Evolutionary conservation across 2,888 invertebrate genomes (phyloP), one percentile per base, ranked within the genome.

Genomic region (Mimas tiliae): DNA sequence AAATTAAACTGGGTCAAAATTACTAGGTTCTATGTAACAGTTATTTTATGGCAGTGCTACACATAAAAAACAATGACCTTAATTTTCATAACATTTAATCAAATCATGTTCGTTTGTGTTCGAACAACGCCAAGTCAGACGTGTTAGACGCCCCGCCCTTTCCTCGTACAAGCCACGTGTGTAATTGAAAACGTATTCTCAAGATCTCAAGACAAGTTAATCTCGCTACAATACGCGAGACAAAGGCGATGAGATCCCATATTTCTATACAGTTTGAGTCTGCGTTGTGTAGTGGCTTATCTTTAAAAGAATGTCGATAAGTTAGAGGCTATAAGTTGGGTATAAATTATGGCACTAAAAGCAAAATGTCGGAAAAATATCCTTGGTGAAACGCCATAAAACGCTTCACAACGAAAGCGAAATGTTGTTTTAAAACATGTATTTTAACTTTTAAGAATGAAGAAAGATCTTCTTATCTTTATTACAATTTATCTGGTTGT

Each of bases 101-200:
- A 68, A 70, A 67, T 69, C 65, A 65, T 70, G 14, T 45, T 45
- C 45, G 14, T 45, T 19, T 50, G 8, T 50, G 19, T 19, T 50
- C 50, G 11, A 50, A 50, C 50, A 45, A 70, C 67, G 72, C 73
- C 69, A 72, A 73, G 70, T 74, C 74, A 72, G 70, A 66, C 52
- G 63, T 66, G 69, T 45, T 68, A 34, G 45, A 66, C 63, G 51
- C 55, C 62, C 72, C 76, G 69, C 76, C 76, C 69, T 65, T 76
- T 74, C 48, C 71, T 47, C 68, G 76, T 76, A 87, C 71, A 72
- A 67, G 58, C 71, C 72, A 70, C 71, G 71, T 69, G 81, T 85
- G 82, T 85, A 84, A 88, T 86, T 85, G 81, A 80, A 85, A 80
- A 81, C 77, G 82, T 81, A 81, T 79, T 81, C 77, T 72, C 9